Percentiles rank a stretch among this genome's conserved stretches.
Conservation (phyloP, 2,888 invertebrate species). For the Chrysolina americana region DNA sequence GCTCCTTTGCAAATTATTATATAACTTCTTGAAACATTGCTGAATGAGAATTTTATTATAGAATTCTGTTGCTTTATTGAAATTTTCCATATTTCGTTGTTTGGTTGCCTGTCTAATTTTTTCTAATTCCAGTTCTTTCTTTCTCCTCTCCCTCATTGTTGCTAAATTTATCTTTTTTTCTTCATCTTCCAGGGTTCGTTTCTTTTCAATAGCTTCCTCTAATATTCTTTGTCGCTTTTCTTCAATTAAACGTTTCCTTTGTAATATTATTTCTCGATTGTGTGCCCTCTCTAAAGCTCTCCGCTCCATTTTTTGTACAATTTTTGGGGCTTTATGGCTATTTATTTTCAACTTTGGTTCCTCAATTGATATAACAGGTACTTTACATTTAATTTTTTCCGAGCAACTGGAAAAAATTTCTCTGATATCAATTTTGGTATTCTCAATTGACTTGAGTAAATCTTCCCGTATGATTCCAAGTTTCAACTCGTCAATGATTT, state of each 20-base stretch:
- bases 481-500: conserved; percentile 81
- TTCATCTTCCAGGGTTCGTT: conserved; percentile 75
- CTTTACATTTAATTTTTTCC: conserved; percentile 68
- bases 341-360: conserved; percentile 68
- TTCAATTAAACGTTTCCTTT: conserved; percentile 71
- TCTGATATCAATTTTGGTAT: conserved; percentile 73
- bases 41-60: conserved; percentile 65
- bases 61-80: conserved; percentile 68
- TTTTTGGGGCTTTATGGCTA: conserved; percentile 77
- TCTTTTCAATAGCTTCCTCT: conserved; percentile 75
- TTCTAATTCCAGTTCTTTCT: conserved; percentile 73
- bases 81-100: conserved; percentile 67
- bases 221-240: conserved; percentile 73
- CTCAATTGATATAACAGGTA: conserved; percentile 69
- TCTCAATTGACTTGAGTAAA: conserved; percentile 74
- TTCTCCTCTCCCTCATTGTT: conserved; percentile 75
- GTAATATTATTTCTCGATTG: conserved; percentile 68
- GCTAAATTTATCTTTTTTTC: conserved; percentile 76
- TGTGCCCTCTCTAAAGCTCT: conserved; percentile 77
- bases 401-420: conserved; percentile 68
- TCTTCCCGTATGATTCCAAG: conserved; percentile 79
- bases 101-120: conserved; percentile 74
- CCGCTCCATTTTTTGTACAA: conserved; percentile 81
- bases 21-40: conserved; percentile 65
- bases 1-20: conserved; percentile 63